Base-by-base conservation (phyloP, 1,140 invertebrate genomes). In the Drosophila teissieri region DNA sequence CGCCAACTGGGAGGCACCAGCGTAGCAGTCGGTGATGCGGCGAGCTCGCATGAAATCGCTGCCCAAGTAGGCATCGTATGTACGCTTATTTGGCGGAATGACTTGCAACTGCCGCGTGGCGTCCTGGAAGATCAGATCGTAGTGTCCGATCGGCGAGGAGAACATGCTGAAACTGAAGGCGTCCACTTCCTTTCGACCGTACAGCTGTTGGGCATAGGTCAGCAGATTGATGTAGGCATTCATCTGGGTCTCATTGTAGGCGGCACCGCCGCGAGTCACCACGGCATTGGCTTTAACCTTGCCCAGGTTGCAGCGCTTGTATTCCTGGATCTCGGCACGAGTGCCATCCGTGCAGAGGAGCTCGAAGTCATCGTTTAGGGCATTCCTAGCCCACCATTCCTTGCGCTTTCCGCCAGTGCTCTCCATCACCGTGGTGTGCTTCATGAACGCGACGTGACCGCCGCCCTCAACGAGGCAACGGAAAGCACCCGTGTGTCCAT, bases 381-480 rank as follows among this genome's bases (percentile, higher is more conserved):
- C 95, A 90, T 99, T 98, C 17, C 98, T 93, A 0, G 98, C 97
- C 98, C 98, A 99, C 93, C 95, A 97, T 90, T 98, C 97, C 62
- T 94, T 94, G 39, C 98, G 95, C 65, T 98, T 96, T 0, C 98
- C 98, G 76, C 97, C 97, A 0, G 97, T 97, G 85, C 97, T 98
- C 91, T 98, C 98, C 22, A 95, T 94, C 0, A 98, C 97, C 1
- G 98, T 98, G 1, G 97, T 97, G 92, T 98, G 97, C 72, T 98
- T 97, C 1, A 98, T 96, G 92, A 99, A 99, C 0, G 98, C 98
- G 14, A 99, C 97, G 92, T 99, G 95, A 3, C 98, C 98, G 14
- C 97, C 97, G 12, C 97, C 97, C 93, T 99, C 98, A 1, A 98
- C 97, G 37, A 99, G 94, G 92, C 98, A 99, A 49, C 98, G 94